These are phyloP conservation scores for Trematocara unimaculatum DNA, from an alignment of 2,113 vertebrate species.

Conservation along the genomic window DNA sequence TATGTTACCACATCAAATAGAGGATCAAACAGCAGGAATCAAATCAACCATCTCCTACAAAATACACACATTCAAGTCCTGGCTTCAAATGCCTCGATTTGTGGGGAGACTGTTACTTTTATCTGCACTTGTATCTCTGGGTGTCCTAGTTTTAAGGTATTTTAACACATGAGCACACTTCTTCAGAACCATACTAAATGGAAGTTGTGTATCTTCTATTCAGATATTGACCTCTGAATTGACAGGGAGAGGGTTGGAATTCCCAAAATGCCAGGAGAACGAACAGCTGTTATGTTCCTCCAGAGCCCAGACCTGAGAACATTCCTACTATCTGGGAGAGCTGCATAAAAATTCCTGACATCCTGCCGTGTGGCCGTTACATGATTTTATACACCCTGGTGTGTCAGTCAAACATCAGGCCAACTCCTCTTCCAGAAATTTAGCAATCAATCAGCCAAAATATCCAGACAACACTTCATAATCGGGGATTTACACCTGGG, in stretches of 20 bases:
- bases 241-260: conserved; percentile 24
- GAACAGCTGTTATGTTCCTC: conserved; percentile 57
- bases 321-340: conserved; percentile 15
- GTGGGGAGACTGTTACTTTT: background rate
- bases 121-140: background rate
- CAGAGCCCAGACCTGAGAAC: conserved; percentile 15
- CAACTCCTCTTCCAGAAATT: background rate
- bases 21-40: background rate
- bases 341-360: conserved; percentile 29
- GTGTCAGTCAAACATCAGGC: conserved; percentile 8
- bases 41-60: background rate
- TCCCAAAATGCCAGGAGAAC: conserved; percentile 36
- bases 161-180: background rate
- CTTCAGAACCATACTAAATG: background rate
- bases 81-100: background rate
- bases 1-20: conserved; percentile 23
- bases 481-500: conserved; percentile 17
- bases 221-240: background rate
- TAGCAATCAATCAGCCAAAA: conserved; percentile 16
- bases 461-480: conserved; percentile 30
- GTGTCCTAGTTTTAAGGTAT: background rate
- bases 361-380: background rate
- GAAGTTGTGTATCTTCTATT: background rate
- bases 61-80: background rate
- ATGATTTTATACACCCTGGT: background rate